Base-by-base conservation (phyloP, 2,113 vertebrate species). In the Zosterops borbonicus region DNA sequence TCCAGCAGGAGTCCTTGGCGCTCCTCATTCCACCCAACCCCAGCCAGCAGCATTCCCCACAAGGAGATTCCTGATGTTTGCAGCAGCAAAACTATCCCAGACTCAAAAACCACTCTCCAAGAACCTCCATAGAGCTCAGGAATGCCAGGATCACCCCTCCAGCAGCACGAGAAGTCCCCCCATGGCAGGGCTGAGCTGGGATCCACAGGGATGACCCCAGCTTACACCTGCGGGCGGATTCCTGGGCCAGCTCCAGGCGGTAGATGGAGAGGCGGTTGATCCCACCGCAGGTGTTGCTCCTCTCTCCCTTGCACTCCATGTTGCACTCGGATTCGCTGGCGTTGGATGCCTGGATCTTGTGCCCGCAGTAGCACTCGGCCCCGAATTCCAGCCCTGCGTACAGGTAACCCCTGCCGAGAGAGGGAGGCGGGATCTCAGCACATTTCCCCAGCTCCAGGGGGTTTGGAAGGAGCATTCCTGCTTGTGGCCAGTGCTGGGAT, bases 241-340 rank as follows among this genome's bases (percentile, higher is more conserved):
- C 99, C 97, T 99, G 99, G 92, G 99, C 99, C 97, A 99, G 98
- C 96, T 99, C 99, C 96, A 99, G 97, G 86, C 99, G 98, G 95
- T 99, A 99, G 97, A 99, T 98, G 63, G 99, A 99, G 60, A 99
- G 98, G 13, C 99, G 98, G 97, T 99, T 99, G 94, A 98, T 97
- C 14, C 99, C 99, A 0, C 99, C 99, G 3, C 99, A 99, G 62
- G 97, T 39, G 88, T 98, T 98, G 97, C 96, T 98, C 83, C 97
- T 97, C 94, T 99, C 99, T 2, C 99, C 99, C 91, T 99, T 99
- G 93, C 99, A 99, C 20, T 98, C 98, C 99, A 99, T 99, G 96
- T 98, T 98, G 94, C 99, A 99, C 87, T 99, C 98, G 0, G 97
- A 94, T 49, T 99, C 98, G 5, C 99, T 99, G 92, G 97, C 97